A percentile compares a stretch with the other conserved stretches of the same genome.
These are phyloP conservation scores for Aptenodytes patagonicus DNA, from an alignment of 2,113 vertebrate species.

Conservation along the genomic window DNA sequence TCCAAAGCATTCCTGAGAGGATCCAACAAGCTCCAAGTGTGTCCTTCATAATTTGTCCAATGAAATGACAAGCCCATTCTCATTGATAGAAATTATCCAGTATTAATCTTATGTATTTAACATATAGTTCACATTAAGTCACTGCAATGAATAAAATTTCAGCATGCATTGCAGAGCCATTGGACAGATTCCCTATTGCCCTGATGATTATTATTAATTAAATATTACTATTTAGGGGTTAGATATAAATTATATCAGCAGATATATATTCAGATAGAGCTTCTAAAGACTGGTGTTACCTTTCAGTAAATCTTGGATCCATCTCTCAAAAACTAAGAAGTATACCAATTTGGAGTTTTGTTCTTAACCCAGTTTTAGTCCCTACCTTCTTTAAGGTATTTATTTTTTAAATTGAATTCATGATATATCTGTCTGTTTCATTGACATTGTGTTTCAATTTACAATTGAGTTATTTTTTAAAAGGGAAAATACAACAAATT, in stretches of 20 bases:
- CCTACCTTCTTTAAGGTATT: not conserved
- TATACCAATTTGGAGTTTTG: not conserved
- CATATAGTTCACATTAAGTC: not conserved
- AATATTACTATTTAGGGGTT: not conserved
- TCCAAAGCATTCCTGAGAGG: not conserved
- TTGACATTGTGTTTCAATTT: not conserved
- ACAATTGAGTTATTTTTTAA: not conserved
- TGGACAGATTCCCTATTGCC: not conserved
- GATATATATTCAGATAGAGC: not conserved
- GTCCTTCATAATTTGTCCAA: not conserved
- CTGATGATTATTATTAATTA: not conserved
- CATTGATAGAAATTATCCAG: not conserved
- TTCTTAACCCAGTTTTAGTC: not conserved
- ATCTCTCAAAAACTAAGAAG: not conserved
- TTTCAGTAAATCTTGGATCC: not conserved
- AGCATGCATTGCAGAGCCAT: not conserved
- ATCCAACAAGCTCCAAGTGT: not conserved
- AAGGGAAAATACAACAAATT: not conserved
- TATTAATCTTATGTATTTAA: not conserved
- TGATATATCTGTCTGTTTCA: not conserved
- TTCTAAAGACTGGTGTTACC: not conserved
- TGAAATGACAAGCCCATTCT: not conserved
- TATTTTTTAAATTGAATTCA: not conserved
- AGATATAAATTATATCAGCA: not conserved
- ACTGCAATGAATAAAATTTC: not conserved